phyloP scores from a whole-genome alignment of 2,113 vertebrate species.

The Alosa alosa region DNA sequence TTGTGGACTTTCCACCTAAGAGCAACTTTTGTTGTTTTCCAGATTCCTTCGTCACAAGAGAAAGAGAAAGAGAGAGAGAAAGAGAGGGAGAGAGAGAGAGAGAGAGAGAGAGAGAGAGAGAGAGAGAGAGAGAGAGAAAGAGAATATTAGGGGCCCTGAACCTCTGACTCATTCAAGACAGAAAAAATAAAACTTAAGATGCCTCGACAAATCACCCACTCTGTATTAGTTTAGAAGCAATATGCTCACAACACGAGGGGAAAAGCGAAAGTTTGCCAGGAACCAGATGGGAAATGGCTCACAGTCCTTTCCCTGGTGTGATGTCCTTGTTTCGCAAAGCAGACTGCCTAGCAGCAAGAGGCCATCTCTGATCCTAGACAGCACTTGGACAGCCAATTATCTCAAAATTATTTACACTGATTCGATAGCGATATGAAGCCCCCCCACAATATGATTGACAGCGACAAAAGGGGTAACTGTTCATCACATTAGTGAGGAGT shows the following conservation, averaged over 20 bases:
- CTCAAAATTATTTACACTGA: background rate
- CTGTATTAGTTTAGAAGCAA: too few relatives aligned
- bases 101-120: background rate
- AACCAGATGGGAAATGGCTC: constrained; percentile 1
- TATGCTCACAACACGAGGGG: too few relatives aligned
- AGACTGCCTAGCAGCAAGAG: background rate
- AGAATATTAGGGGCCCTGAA: background rate
- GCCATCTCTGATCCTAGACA: background rate
- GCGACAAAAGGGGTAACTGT: background rate
- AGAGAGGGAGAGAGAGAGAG: background rate
- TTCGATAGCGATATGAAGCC: background rate
- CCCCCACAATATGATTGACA: background rate
- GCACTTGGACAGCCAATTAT: background rate
- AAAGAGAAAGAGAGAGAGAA: background rate
- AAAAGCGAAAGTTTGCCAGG: background rate
- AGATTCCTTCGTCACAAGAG: background rate
- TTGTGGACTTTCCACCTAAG: background rate
- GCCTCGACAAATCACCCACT: too few relatives aligned
- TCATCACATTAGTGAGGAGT: background rate
- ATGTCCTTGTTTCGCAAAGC: background rate
- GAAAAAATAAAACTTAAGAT: too few relatives aligned
- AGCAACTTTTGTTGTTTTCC: constrained; percentile 4
- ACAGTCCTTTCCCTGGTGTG: background rate
- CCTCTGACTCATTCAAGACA: too few relatives aligned
- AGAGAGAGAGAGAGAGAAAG: background rate